phyloP scores from a whole-genome alignment of 2,113 vertebrate genomes.

The Myotis brandtii region DNA sequence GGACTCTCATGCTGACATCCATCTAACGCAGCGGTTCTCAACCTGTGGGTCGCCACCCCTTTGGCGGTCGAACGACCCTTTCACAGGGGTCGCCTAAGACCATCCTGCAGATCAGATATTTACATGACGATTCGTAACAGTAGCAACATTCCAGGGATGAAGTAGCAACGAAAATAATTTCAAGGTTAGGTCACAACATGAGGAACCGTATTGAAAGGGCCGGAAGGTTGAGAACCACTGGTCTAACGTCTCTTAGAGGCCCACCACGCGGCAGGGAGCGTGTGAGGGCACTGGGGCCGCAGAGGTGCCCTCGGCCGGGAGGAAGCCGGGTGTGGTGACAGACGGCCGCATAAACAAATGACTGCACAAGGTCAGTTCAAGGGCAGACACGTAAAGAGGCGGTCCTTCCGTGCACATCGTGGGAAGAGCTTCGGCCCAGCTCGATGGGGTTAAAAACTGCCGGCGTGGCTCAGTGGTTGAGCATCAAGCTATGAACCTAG shows the following conservation, averaged over 20 bases:
- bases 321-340: neutral
- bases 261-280: accelerated
- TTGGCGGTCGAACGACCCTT: no score
- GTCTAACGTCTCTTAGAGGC: neutral
- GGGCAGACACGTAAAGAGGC: neutral
- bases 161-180: no score
- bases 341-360: neutral
- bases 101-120: no score
- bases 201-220: no score
- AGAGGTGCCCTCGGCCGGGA: neutral
- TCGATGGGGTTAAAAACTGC: neutral
- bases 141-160: no score
- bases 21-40: neutral
- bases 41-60: no score
- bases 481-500: no score
- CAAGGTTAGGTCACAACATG: no score
- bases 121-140: no score
- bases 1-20: neutral
- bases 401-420: accelerated
- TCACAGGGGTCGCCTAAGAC: no score
- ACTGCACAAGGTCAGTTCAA: neutral
- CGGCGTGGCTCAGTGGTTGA: neutral
- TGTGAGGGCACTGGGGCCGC: accelerated
- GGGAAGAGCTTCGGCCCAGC: neutral
- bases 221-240: no score